Base-by-base conservation (phyloP, 2,888 invertebrate genomes). In the Leucozona laternaria region DNA sequence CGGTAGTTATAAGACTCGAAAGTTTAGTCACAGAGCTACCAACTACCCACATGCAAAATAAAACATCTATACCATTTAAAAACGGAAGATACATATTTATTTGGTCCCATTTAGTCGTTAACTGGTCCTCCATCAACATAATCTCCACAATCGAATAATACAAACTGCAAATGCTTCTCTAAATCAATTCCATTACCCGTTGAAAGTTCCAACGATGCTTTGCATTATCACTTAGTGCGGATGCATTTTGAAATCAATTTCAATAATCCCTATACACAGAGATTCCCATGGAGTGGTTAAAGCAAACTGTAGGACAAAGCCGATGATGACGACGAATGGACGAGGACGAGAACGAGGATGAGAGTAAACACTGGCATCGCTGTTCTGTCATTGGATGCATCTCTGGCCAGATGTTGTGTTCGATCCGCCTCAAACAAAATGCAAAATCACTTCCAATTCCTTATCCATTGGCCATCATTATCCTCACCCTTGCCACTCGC, bases 211-310 rank as follows among this genome's bases (percentile, higher is more conserved):
- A 68, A 73, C 77, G 60, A 81, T 78, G 50, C 68, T 80, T 64
- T 62, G 77, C 55, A 77, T 75, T 79, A 75, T 75, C 86, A 86
- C 86, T 86, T 79, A 82, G 78, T 57, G 68, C 60, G 72, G 76
- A 75, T 78, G 71, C 86, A 82, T 86, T 82, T 79, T 70, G 45
- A 79, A 86, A 86, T 86, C 86, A 82, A 86, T 86, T 86, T 86
- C 86, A 75, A 82, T 86, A 82, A 86, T 86, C 81, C 85, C 68
- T 40, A 70, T 55, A 53, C 37, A 55, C 37, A 55, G 34, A 82
- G 77, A 70, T 68, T 62, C 28, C 15, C 7, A 48, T 53, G 31
- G 13, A 37, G 25, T 20, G 40, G 15, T 53, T 45, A 37, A 22
- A 53, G 45, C 43, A 45, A 64, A 45, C 45, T 45, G 22, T 20